Base-by-base conservation (phyloP, 2,113 vertebrate genomes). In the Calyptommatus sinebrachiatus region DNA sequence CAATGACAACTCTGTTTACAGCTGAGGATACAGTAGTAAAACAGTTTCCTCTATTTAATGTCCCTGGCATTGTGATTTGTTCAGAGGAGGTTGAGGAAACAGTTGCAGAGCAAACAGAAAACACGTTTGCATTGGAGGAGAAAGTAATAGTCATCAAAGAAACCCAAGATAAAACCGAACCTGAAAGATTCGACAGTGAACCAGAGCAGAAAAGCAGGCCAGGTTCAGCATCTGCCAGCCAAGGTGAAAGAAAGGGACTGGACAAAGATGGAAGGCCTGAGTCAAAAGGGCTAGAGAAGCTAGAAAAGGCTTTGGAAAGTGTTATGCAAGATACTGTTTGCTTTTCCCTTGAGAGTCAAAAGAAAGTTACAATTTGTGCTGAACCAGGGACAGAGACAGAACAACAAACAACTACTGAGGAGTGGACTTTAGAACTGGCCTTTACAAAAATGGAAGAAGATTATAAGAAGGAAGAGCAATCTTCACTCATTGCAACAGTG, bases 51-150 rank as follows among this genome's bases (percentile, higher is more conserved):
- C 73, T 66, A 20, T 65, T 73, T 31, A 69, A 76, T 5, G 62
- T 81, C 2, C 79, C 79, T 1, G 79, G 79, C 22, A 81, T 81
- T 73, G 79, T 81, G 1, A 48, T 76, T 70, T 72, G 73, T 50
- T n/a, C 78, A 0, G 79, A 81, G 24, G 79, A 81, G 31, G 3
- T 22, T 0, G 53, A 76, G 45, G 79, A 24, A 14, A 62, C 69
- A 76, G 73, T 31, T 21, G 62, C 60, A 16, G 24, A 1, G 14
- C 20, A 46, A 46, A 10, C 7, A 2, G 79, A 69, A 2, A 31
- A 35, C 14, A 69, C 18, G 5, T 28, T 28, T 11, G 57, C 45
- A 28, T 41, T 26, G 35, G 72, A 61, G 21, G 31, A 16, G n/a
- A 61, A 70, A 70, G 66, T 69, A 6, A 41, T 60, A 24, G 31